A percentile compares a stretch with the other conserved stretches of the same genome.
Conservation (phyloP, 1,140 invertebrate genomes). For the Zaprionus davidi region DNA sequence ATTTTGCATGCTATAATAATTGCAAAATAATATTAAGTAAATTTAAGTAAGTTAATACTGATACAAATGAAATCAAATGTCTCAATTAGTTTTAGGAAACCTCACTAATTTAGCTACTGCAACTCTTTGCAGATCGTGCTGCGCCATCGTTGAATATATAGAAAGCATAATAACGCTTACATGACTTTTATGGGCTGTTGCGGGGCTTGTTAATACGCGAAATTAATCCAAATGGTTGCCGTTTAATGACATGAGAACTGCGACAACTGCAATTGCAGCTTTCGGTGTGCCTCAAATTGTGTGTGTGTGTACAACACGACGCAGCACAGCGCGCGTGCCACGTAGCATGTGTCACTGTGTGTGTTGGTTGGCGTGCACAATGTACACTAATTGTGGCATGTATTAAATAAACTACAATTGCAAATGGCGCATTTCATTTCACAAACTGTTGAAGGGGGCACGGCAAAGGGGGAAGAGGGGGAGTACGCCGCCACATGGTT, state of each 20-base stretch:
- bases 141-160: not conserved
- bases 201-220: slow-evolving; percentile 25
- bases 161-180: not conserved
- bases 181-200: slow-evolving; percentile 7
- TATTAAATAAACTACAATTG: slow-evolving; percentile 82
- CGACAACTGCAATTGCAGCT: slow-evolving; percentile 43
- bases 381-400: slow-evolving; percentile 76
- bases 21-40: not conserved
- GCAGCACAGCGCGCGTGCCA: slow-evolving; percentile 27
- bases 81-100: not conserved
- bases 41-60: not conserved
- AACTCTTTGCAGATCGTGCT: not conserved
- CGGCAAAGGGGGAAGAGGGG: not conserved
- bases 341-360: not conserved
- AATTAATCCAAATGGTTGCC: slow-evolving; percentile 28
- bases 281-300: slow-evolving; percentile 31
- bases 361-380: slow-evolving; percentile 57
- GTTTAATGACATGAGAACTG: slow-evolving; percentile 41
- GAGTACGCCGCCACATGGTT: slow-evolving; percentile 50
- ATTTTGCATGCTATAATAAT: not conserved
- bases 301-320: slow-evolving; percentile 5
- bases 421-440: slow-evolving; percentile 78
- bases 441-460: slow-evolving; percentile 3
- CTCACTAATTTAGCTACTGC: not conserved
- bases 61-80: not conserved